A percentile compares a stretch with the other conserved stretches of the same genome.
These are phyloP conservation scores for Anomalospiza imberbis DNA, from an alignment of 2,797 vertebrate species.

Conservation along the genomic window DNA sequence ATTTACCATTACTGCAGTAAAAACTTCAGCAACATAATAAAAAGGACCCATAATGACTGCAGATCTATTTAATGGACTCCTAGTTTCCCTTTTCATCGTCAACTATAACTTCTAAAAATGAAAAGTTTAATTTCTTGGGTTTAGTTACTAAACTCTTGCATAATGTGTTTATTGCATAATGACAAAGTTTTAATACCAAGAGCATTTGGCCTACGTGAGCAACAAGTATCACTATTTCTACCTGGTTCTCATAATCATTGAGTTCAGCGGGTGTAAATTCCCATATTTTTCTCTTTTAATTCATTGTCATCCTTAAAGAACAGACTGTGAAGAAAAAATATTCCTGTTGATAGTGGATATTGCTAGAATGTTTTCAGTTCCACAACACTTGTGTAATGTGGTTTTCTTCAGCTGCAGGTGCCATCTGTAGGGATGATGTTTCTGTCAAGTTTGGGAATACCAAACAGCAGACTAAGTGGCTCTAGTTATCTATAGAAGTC, in stretches of 20 bases:
- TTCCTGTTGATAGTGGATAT: not conserved
- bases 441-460: not conserved
- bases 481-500: not conserved
- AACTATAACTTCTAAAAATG: not conserved
- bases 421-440: not conserved
- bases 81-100: not conserved
- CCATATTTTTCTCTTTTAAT: not conserved
- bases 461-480: not conserved
- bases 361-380: not conserved
- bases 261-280: not conserved
- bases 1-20: not conserved
- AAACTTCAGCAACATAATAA: not conserved
- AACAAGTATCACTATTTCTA: not conserved
- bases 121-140: not conserved
- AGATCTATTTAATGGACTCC: not conserved
- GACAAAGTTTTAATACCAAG: not conserved
- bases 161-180: not conserved
- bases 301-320: not conserved
- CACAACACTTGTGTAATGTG: not conserved
- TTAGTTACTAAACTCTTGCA: not conserved
- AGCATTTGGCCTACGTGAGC: not conserved
- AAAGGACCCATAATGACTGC: not conserved
- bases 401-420: not conserved
- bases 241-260: not conserved
- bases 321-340: not conserved